Percentiles rank a stretch among this genome's conserved stretches.
These are phyloP conservation scores for Lasioglossum calceatum DNA, from an alignment of 2,888 invertebrate species.

Conservation along the genomic window DNA sequence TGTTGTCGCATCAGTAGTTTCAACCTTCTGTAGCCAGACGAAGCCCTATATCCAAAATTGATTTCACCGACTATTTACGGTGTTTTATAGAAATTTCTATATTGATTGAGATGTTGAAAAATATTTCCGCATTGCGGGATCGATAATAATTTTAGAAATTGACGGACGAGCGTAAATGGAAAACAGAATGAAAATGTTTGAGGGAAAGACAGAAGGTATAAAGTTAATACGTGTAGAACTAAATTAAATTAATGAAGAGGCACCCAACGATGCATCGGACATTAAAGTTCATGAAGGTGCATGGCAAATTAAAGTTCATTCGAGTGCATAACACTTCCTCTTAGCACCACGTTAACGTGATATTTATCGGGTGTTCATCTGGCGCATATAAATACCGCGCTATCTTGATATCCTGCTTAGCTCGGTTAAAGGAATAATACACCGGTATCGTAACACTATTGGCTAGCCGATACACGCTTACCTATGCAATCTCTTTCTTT, in stretches of 20 bases:
- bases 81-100: neutral
- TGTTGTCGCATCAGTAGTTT: neutral
- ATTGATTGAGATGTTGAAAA: too few species aligned
- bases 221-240: conserved; percentile 30
- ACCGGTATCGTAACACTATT: conserved; percentile 76
- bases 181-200: neutral
- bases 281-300: conserved; percentile 59
- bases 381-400: conserved; percentile 74
- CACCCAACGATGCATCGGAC: conserved; percentile 49
- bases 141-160: neutral
- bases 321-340: conserved; percentile 62
- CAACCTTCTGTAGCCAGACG: neutral
- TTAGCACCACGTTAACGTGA: conserved; percentile 59
- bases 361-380: conserved; percentile 80
- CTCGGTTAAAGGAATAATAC: conserved; percentile 71
- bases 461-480: conserved; percentile 70
- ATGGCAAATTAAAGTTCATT: conserved; percentile 58
- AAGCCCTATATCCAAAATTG: neutral
- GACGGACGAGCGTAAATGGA: neutral
- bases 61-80: neutral
- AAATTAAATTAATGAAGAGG: conserved; percentile 52
- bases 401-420: conserved; percentile 64
- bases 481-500: neutral
- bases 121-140: neutral
- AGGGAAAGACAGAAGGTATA: neutral